Evolutionary conservation across 2,797 vertebrate species (phyloP).

Genomic region (Salmo trutta): DNA sequence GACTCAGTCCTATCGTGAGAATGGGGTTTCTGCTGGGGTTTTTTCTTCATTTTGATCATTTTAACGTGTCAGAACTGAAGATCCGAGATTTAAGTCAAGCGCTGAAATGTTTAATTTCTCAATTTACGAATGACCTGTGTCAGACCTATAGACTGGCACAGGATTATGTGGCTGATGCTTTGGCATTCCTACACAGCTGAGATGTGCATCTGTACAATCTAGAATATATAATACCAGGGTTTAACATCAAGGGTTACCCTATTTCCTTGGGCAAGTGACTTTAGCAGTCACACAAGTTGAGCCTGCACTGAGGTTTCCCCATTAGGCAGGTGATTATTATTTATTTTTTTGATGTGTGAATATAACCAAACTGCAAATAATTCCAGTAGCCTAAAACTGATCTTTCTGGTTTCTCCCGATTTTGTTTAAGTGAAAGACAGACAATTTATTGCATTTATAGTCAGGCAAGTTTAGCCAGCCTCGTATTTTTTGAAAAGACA

Average conservation of each 20-base stretch:
- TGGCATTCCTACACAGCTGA: neutral
- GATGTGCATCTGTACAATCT: neutral
- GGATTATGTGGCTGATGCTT: neutral
- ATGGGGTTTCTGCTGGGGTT: neutral
- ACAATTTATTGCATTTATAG: too few species aligned
- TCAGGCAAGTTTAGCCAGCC: too few species aligned
- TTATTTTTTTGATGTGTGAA: too few species aligned
- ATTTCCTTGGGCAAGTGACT: neutral
- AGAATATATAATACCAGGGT: too few species aligned
- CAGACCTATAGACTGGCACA: neutral
- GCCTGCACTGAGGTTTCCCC: too few species aligned
- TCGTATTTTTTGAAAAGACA: too few species aligned
- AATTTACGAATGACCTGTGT: neutral
- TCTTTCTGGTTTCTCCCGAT: too few species aligned
- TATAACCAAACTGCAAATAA: neutral
- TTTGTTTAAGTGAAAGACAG: too few species aligned
- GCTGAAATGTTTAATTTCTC: neutral
- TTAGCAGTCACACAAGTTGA: too few species aligned
- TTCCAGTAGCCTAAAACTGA: neutral
- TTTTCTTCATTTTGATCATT: neutral
- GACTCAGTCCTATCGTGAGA: neutral
- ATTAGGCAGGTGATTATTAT: too few species aligned
- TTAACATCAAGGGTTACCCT: neutral
- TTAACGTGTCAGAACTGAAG: neutral
- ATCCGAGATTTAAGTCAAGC: neutral